Base-by-base conservation (phyloP, 2,888 invertebrate genomes). In the Lottia scabra region DNA sequence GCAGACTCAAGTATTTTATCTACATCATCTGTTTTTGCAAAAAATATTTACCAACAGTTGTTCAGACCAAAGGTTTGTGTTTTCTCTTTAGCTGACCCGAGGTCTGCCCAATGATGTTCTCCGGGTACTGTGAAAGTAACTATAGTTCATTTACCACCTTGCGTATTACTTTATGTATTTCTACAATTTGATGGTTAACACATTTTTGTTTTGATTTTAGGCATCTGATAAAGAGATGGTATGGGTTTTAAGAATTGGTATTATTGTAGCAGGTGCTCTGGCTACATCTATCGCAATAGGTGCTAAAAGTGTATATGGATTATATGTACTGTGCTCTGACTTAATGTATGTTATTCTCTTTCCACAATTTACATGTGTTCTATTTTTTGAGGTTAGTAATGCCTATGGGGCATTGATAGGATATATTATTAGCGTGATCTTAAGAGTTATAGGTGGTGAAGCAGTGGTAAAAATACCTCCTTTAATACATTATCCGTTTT, bases 381-480 rank as follows among this genome's bases (percentile, higher is more conserved):
- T 64, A n/a, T 64, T 69, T 23, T 2, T 38, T 23, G 48, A 65
- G 10, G 30, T 63, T 10, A 68, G 68, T 26, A 80, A 80, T 68
- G 70, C 78, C 1, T 80, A 79, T 72, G 80, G 80, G n/a, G 73
- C 71, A 43, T 19, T 80, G 15, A 83, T 70, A 70, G 88, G 70
- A 15, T 88, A 64, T 90, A 92, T 95, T 78, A 93, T 96, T 80
- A 96, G 96, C 0, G 88, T 95, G 78, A 93, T 96, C 45, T 75
- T 88, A 73, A 92, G 97, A 3, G 90, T 97, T 68, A 93, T 95
- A 0, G 97, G 97, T 0, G 95, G 98, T 0, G 98, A 98, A 90
- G 93, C 94, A 70, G 90, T 96, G 82, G 92, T 98, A 87, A 94
- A 94, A 6, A 67, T 79, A 12, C 75, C 72, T 16, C 66, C 74